Evolutionary conservation across 2,113 vertebrate species (phyloP).

Genomic region (Cepphus grylle): DNA sequence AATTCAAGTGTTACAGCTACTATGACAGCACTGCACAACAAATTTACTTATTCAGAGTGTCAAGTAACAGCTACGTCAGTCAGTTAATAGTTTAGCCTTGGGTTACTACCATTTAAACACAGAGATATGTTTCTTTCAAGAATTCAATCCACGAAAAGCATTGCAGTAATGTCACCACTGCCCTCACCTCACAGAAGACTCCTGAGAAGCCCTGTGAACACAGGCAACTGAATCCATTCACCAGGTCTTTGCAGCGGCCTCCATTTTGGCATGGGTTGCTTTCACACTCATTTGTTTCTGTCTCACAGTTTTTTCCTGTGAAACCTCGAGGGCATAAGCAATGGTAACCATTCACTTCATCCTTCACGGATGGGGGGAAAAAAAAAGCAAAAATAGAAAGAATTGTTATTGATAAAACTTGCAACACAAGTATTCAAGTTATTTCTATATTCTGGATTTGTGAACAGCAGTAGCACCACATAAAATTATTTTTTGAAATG

Average conservation of each 20-base stretch:
- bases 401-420: neutral
- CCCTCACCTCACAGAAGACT: conserved; percentile 86
- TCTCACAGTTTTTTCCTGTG: conserved; percentile 87
- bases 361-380: conserved; percentile 44
- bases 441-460: neutral
- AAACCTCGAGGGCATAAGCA: conserved; percentile 85
- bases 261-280: conserved; percentile 84
- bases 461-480: neutral
- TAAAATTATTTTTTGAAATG: neutral
- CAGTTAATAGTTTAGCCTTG: neutral
- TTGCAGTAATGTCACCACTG: neutral
- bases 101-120: conserved; percentile 18
- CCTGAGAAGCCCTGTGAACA: conserved; percentile 85
- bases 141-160: neutral
- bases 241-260: conserved; percentile 79
- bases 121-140: neutral
- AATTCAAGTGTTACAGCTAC: neutral
- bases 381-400: neutral
- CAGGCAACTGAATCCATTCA: conserved; percentile 82
- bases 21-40: neutral
- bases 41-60: conserved; percentile 40
- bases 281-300: conserved; percentile 77
- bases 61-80: neutral
- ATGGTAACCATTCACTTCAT: conserved; percentile 77
- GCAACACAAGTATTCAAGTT: neutral